Evolutionary conservation across 2,888 invertebrate species (phyloP), one percentile per base, ranked within the genome.

Genomic region (Ceriagrion tenellum): DNA sequence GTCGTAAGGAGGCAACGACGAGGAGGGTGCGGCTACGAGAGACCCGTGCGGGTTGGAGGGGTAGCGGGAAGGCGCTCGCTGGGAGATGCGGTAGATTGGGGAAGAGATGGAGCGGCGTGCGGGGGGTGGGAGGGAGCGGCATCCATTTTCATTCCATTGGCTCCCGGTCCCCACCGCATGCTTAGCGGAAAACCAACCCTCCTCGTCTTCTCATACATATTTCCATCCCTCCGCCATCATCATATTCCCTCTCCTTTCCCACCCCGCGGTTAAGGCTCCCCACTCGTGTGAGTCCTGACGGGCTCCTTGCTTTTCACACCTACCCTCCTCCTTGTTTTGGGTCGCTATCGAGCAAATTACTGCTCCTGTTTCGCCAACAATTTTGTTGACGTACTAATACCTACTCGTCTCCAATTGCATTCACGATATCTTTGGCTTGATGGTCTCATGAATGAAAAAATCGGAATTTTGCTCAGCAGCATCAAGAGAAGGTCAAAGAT

Each of bases 131-230:
- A 55, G 18, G 63, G 26, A 90, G 26, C 40, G 55, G 91, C 91
- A 91, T 91, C 91, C 59, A 91, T 91, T 63, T 91, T 91, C 91
- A 30, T 59, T 26, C 91, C 59, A 91, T 91, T 91, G 59, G 91
- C 55, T 63, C 20, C 23, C 40, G 59, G 40, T 63, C 63, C 91
- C 56, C 40, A 26, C 91, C 26, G 89, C 91, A 30, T 91, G 20
- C 91, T 59, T 91, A 30, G 30, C 63, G 56, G 56, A 26, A 35
- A 59, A 23, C 40, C 40, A 55, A 56, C 90, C 91, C n/a, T 91
- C 47, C 20, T 40, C 8, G 59, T 20, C 23, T 26, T 18, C 91
- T 59, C 59, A 35, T 59, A 91, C 91, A 40, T 40, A 91, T 59
- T 81, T 91, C 91, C 91, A 40, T 35, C 35, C 47, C 56, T 35